phyloP scores from a whole-genome alignment of 2,113 vertebrate genomes.

The Pan paniscus region DNA sequence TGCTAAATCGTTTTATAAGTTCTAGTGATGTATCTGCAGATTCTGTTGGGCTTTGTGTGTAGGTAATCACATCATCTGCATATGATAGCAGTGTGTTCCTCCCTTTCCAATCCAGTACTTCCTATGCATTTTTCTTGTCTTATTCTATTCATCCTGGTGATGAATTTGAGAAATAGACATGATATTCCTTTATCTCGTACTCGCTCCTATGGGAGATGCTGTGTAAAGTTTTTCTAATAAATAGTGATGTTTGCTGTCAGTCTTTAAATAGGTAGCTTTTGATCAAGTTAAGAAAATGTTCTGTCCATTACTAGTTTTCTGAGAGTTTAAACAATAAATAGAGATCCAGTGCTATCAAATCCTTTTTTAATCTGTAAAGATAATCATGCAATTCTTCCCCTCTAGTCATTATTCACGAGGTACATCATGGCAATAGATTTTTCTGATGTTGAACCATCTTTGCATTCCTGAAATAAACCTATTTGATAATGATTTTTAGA shows the following conservation, averaged over 20 bases:
- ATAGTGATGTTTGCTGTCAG: neutral
- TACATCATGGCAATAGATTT: neutral
- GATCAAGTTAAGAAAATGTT: neutral
- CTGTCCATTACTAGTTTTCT: neutral
- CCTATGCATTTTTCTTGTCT: neutral
- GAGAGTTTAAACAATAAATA: neutral
- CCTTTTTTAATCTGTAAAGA: neutral
- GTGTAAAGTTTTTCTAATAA: neutral
- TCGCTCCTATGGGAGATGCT: neutral
- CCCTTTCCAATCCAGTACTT: neutral
- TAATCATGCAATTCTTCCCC: neutral
- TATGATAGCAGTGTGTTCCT: neutral
- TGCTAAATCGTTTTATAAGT: neutral
- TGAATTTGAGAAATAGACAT: neutral
- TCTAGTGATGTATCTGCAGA: neutral
- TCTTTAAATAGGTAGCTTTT: neutral
- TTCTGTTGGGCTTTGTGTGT: neutral
- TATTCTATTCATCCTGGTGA: neutral
- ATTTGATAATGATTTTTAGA: neutral
- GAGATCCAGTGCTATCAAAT: too few species aligned
- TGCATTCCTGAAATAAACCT: constrained; percentile 11
- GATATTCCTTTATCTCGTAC: neutral
- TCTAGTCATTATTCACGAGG: neutral
- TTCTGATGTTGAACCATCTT: neutral
- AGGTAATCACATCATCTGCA: neutral